A percentile compares a stretch with the other conserved stretches of the same genome.
Evolutionary conservation across 2,797 vertebrate species (phyloP).

Genomic region (Morus bassanus): DNA sequence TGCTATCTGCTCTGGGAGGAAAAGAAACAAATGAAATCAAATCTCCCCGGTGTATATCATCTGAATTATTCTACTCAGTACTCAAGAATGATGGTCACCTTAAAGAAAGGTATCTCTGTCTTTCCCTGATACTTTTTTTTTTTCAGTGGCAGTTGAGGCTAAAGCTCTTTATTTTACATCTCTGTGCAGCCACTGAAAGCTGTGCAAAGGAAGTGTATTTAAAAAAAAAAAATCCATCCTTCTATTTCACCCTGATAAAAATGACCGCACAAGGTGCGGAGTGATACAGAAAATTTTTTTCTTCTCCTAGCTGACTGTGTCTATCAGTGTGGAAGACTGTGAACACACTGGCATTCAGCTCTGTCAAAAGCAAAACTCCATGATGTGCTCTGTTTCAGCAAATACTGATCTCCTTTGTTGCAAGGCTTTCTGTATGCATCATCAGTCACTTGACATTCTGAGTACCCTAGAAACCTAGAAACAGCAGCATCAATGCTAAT

Average conservation of each 20-base stretch:
- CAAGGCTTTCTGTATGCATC: slow-evolving; percentile 31
- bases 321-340: neutral
- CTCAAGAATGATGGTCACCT: neutral
- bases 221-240: neutral
- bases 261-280: accelerated
- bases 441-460: slow-evolving; percentile 2
- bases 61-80: neutral
- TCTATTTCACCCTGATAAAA: neutral
- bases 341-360: neutral
- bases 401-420: slow-evolving; percentile 37
- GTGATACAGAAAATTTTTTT: neutral
- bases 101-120: neutral
- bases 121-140: neutral
- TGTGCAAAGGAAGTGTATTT: neutral
- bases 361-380: neutral
- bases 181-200: neutral
- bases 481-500: slow-evolving; percentile 1
- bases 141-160: neutral
- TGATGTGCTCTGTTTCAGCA: slow-evolving; percentile 19
- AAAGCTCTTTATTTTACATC: neutral
- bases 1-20: neutral
- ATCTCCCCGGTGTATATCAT: neutral
- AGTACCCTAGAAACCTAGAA: slow-evolving; percentile 4
- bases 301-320: neutral
- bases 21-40: neutral